A percentile compares a stretch with the other conserved stretches of the same genome.
Conservation (phyloP, 2,113 vertebrate genomes). For the Muntiacus muntjak region DNA sequence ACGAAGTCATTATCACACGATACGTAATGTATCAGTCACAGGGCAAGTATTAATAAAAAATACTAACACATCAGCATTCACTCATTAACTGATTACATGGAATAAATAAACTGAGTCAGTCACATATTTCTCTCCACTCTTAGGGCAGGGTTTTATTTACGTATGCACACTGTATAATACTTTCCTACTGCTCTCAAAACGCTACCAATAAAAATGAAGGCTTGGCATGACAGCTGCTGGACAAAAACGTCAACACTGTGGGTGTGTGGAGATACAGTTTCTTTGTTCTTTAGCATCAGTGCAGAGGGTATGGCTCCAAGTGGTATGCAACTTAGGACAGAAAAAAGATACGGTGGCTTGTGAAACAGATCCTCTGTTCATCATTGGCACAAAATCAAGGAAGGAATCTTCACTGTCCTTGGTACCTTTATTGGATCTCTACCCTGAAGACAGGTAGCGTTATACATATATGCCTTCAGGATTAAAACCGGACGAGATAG, state of each 20-base stretch:
- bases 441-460: slow-evolving; percentile 71
- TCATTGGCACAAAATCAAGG: slow-evolving; percentile 69
- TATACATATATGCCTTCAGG: slow-evolving; percentile 98
- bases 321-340: slow-evolving; percentile 61
- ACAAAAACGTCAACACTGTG: slow-evolving; percentile 70
- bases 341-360: slow-evolving; percentile 46
- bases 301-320: slow-evolving; percentile 78
- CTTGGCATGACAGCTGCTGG: slow-evolving; percentile 72
- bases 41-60: slow-evolving; percentile 63
- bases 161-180: slow-evolving; percentile 73
- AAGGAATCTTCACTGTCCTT: slow-evolving; percentile 58
- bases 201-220: slow-evolving; percentile 69
- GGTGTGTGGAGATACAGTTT: slow-evolving; percentile 12
- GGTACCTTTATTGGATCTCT: slow-evolving; percentile 69
- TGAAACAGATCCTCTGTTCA: slow-evolving; percentile 57
- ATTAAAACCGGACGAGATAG: slow-evolving; percentile 91
- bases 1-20: slow-evolving; percentile 47
- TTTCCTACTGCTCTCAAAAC: slow-evolving; percentile 75
- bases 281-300: slow-evolving; percentile 77
- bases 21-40: slow-evolving; percentile 57
- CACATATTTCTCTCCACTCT: slow-evolving; percentile 70
- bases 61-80: slow-evolving; percentile 76
- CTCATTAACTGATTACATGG: slow-evolving; percentile 70
- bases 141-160: slow-evolving; percentile 68
- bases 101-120: slow-evolving; percentile 81